Conservation (phyloP, 1,140 invertebrate species). For the Leptonema lineaticorne region DNA sequence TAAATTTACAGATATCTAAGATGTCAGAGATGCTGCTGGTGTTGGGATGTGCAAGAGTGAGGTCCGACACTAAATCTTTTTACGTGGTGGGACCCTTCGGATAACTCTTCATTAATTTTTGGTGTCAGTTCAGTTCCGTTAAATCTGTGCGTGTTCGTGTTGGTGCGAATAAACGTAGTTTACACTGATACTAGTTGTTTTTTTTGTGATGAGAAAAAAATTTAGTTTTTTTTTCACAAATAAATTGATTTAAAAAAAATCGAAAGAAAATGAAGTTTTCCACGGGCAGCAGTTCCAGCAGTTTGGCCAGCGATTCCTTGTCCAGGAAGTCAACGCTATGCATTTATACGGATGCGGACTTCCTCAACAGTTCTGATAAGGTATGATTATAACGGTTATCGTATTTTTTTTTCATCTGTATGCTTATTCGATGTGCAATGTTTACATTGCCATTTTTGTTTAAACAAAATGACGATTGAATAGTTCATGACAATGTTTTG, state of each 20-base stretch:
- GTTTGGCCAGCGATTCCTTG: slow-evolving; percentile 56
- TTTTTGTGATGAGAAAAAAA: too few species aligned
- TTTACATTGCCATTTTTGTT: too few species aligned
- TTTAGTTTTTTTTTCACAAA: too few species aligned
- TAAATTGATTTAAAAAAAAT: slow-evolving; percentile 14
- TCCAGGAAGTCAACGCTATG: slow-evolving; percentile 59
- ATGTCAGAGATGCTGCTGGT: background rate
- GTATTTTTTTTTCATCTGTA: background rate
- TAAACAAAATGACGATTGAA: too few species aligned
- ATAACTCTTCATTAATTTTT: too few species aligned
- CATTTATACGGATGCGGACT: slow-evolving; percentile 52
- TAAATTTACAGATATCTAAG: background rate
- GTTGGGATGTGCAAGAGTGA: background rate
- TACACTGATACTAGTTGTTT: too few species aligned
- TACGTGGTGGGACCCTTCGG: background rate
- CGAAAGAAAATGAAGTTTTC: slow-evolving; percentile 57
- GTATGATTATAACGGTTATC: slow-evolving; percentile 32
- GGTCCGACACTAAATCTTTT: background rate
- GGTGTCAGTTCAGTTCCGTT: background rate
- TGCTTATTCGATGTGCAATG: background rate
- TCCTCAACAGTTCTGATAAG: slow-evolving; percentile 42
- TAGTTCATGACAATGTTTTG: too few species aligned
- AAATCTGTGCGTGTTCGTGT: background rate
- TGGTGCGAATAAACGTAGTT: too few species aligned
- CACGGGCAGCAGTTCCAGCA: slow-evolving; percentile 56